A percentile compares a stretch with the other conserved stretches of the same genome.
These are phyloP conservation scores for Rhyzopertha dominica DNA, from an alignment of 1,140 invertebrate species.

Conservation along the genomic window DNA sequence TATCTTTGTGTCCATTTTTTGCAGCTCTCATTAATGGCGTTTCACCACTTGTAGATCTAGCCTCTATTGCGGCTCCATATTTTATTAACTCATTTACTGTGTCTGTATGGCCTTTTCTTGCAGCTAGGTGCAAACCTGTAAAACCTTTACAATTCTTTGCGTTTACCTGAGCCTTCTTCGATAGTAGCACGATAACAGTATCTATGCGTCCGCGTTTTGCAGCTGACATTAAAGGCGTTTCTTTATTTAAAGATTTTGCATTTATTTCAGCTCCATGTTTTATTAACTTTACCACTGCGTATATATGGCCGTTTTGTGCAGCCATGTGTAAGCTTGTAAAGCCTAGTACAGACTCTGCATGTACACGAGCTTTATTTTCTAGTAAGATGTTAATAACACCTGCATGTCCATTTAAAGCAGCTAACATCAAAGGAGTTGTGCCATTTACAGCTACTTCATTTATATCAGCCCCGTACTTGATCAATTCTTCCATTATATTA, in stretches of 20 bases:
- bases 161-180: conserved; percentile 29
- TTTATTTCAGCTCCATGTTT: no score
- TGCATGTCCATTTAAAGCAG: no score
- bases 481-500: conserved; percentile 46
- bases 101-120: conserved; percentile 16
- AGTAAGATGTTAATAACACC: no score
- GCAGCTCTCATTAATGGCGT: conserved; percentile 47
- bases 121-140: conserved; percentile 27
- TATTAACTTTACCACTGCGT: no score
- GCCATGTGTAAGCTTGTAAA: no score
- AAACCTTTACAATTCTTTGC: conserved; percentile 8
- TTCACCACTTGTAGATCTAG: conserved; percentile 9
- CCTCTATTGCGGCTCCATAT: conserved; percentile 19
- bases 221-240: no score
- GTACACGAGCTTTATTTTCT: no score
- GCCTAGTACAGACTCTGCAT: no score
- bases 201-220: conserved; percentile 60
- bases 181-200: conserved; percentile 62
- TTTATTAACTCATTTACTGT: conserved; percentile 17
- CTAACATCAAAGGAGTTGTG: no score
- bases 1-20: conserved; percentile 36
- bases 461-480: conserved; percentile 12
- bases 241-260: no score
- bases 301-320: no score
- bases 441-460: conserved; percentile 15